phyloP scores from a whole-genome alignment of 2,888 invertebrate genomes.

The Phortica okadai region DNA sequence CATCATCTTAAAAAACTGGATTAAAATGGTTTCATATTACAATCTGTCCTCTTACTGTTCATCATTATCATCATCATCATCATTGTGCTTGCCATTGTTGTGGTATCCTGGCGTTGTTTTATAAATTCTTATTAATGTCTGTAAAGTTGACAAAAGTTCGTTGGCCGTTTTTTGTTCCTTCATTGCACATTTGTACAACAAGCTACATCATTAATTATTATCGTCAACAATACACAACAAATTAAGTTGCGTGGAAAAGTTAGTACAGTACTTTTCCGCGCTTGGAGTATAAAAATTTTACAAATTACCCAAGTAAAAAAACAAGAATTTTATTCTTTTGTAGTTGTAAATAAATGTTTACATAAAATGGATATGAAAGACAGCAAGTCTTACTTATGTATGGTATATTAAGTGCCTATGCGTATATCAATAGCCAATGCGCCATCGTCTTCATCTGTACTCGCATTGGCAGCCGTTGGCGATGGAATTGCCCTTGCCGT shows the following conservation, averaged over 20 bases:
- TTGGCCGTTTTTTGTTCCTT: neutral
- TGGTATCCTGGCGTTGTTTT: slow-evolving; percentile 5
- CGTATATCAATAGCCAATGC: slow-evolving; percentile 65
- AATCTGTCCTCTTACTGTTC: neutral
- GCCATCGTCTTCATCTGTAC: slow-evolving; percentile 43
- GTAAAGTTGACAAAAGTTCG: slow-evolving; percentile 10
- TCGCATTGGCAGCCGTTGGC: neutral
- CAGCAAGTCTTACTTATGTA: neutral
- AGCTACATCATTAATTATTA: neutral
- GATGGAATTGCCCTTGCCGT: neutral
- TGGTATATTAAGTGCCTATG: slow-evolving; percentile 48
- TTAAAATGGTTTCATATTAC: slow-evolving; percentile 10
- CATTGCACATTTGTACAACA: neutral
- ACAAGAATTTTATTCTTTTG: neutral
- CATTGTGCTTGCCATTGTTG: neutral
- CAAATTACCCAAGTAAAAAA: neutral
- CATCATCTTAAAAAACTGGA: slow-evolving; percentile 3
- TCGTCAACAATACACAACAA: neutral
- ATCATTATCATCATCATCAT: too few species aligned
- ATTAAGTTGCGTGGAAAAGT: slow-evolving; percentile 1
- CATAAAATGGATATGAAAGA: neutral
- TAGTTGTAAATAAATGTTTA: neutral
- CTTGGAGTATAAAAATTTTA: neutral
- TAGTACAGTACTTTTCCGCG: neutral
- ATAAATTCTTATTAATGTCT: slow-evolving; percentile 1